Conservation (phyloP, 2,113 vertebrate genomes). For the Megaceryle maxima region DNA sequence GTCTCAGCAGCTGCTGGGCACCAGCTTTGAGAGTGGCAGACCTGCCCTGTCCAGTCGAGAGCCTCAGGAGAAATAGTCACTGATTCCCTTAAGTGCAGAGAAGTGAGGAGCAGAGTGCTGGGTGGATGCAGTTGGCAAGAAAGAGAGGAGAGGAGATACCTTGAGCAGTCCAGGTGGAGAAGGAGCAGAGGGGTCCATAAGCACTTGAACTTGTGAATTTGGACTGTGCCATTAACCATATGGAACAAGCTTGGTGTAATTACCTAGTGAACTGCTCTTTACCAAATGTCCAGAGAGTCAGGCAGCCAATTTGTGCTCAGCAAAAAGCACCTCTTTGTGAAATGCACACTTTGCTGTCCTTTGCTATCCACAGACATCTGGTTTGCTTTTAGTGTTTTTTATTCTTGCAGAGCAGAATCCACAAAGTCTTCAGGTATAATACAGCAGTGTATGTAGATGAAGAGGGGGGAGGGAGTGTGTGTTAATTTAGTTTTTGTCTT, state of each 20-base stretch:
- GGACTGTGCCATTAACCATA: background rate
- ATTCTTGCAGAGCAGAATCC: background rate
- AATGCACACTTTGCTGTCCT: background rate
- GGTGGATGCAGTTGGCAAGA: background rate
- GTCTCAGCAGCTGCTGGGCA: background rate
- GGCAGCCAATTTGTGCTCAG: background rate
- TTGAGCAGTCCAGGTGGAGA: background rate
- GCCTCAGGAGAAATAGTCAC: background rate
- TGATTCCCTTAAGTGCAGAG: background rate
- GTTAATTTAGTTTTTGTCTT: background rate
- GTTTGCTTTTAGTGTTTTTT: background rate
- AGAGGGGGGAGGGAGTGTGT: background rate
- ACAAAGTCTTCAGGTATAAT: background rate
- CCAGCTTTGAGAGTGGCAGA: background rate
- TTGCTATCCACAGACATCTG: background rate
- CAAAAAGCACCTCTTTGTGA: background rate
- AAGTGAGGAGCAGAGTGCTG: background rate
- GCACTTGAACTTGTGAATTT: background rate
- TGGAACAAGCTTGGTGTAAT: background rate
- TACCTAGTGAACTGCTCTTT: background rate
- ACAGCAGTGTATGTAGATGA: background rate
- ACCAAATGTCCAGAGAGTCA: background rate
- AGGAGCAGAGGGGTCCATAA: accelerated
- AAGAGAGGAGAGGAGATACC: background rate
- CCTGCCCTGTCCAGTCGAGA: background rate